A percentile compares a stretch with the other conserved stretches of the same genome.
phyloP scores from a whole-genome alignment of 2,113 vertebrate species.

The Ia io region DNA sequence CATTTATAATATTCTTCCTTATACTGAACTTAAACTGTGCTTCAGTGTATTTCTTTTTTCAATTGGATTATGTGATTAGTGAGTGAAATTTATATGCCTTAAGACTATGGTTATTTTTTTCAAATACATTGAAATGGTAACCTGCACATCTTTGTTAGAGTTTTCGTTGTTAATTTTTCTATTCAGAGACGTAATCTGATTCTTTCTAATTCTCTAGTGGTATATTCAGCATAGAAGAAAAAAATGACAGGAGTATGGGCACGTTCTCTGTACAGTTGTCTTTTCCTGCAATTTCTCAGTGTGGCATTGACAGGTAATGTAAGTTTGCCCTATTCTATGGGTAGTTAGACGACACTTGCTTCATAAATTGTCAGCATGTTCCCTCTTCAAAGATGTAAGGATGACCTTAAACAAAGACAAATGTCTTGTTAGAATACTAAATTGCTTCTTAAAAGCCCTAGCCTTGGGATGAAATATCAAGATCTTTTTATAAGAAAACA shows the following conservation, averaged over 20 bases:
- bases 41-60: not conserved
- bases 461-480: slow-evolving; percentile 24
- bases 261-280: slow-evolving; percentile 30
- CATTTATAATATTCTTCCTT: not conserved
- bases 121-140: not conserved
- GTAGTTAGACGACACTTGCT: slow-evolving; percentile 63
- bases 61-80: not conserved
- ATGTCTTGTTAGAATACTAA: slow-evolving; percentile 62
- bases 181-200: slow-evolving; percentile 12
- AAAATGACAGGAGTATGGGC: slow-evolving; percentile 14
- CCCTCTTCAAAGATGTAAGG: slow-evolving; percentile 53
- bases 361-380: slow-evolving; percentile 71
- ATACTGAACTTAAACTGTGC: not conserved
- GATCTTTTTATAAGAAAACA: not conserved
- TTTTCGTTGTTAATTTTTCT: slow-evolving; percentile 15
- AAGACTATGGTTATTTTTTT: not conserved
- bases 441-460: slow-evolving; percentile 27
- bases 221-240: not conserved
- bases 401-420: slow-evolving; percentile 74
- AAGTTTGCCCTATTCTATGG: slow-evolving; percentile 64
- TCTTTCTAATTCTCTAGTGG: slow-evolving; percentile 1
- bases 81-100: not conserved
- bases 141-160: not conserved
- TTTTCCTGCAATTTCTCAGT: slow-evolving; percentile 38
- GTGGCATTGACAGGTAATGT: slow-evolving; percentile 66